Conservation (phyloP, 2,888 invertebrate species). For the Drosophila emarginata region DNA sequence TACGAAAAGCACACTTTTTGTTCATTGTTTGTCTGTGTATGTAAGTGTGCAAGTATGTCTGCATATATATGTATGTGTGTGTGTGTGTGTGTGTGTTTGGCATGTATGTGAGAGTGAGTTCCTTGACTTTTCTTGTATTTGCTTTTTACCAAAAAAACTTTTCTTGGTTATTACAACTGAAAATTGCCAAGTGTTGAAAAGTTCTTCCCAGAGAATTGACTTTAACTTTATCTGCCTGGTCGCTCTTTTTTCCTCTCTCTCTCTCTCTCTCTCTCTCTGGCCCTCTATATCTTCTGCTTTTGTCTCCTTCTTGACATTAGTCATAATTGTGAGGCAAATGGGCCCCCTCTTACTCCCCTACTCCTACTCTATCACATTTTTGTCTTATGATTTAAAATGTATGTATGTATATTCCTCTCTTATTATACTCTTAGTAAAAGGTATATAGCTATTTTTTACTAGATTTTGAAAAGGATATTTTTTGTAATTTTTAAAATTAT, state of each 20-base stretch:
- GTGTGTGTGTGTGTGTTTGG: slow-evolving; percentile 22
- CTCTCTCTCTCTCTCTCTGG: slow-evolving; percentile 11
- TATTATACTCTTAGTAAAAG: neutral
- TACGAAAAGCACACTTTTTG: neutral
- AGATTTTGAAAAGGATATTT: neutral
- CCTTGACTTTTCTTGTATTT: slow-evolving; percentile 68
- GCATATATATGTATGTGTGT: slow-evolving; percentile 45
- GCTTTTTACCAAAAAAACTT: slow-evolving; percentile 19
- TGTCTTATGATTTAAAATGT: slow-evolving; percentile 47
- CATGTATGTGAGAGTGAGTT: slow-evolving; percentile 56
- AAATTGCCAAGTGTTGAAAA: slow-evolving; percentile 72
- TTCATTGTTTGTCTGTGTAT: neutral
- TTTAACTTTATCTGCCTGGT: slow-evolving; percentile 2
- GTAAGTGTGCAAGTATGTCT: slow-evolving; percentile 29
- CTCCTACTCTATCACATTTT: neutral
- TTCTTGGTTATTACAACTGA: slow-evolving; percentile 59
- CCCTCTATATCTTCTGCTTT: slow-evolving; percentile 37
- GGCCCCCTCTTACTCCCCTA: slow-evolving; percentile 9
- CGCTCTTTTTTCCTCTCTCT: neutral
- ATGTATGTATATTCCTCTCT: neutral
- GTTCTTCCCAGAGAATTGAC: slow-evolving; percentile 35
- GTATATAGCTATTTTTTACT: neutral
- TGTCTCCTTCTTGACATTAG: slow-evolving; percentile 52
- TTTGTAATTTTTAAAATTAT: too few relatives aligned
- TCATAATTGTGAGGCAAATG: slow-evolving; percentile 63